Conservation (phyloP, 2,888 invertebrate species). For the Tineola bisselliella region DNA sequence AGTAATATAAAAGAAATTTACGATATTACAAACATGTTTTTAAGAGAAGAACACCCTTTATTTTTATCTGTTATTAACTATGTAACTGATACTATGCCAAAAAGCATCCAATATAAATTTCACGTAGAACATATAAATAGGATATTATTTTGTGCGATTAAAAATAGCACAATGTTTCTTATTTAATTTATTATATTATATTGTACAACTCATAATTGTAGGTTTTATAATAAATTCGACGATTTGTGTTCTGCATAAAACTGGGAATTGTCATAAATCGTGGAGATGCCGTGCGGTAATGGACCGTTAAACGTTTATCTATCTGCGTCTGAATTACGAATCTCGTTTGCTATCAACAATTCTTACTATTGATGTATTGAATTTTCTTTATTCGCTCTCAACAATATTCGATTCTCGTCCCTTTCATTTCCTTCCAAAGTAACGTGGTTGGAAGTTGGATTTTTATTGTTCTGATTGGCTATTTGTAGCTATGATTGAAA, state of each 20-base stretch:
- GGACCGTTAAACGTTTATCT: slow-evolving; percentile 13
- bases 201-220: not conserved
- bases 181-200: not conserved
- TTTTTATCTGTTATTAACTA: too few species aligned
- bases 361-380: slow-evolving; percentile 5
- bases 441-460: not conserved
- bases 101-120: too few species aligned
- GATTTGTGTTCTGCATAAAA: slow-evolving; percentile 1
- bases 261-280: slow-evolving; percentile 1
- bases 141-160: not conserved
- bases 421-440: not conserved
- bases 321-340: slow-evolving; percentile 7
- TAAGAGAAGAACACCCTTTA: too few species aligned
- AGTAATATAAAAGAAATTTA: too few species aligned
- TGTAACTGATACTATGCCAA: too few species aligned
- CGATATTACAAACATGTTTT: too few species aligned
- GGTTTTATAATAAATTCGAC: not conserved
- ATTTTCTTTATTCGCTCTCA: not conserved
- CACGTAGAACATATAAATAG: too few species aligned
- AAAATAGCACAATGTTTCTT: not conserved
- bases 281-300: not conserved
- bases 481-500: not conserved
- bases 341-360: slow-evolving; percentile 5
- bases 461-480: not conserved
- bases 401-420: slow-evolving; percentile 1